phyloP scores from a whole-genome alignment of 2,888 invertebrate genomes.

The Zelleria hepariella region DNA sequence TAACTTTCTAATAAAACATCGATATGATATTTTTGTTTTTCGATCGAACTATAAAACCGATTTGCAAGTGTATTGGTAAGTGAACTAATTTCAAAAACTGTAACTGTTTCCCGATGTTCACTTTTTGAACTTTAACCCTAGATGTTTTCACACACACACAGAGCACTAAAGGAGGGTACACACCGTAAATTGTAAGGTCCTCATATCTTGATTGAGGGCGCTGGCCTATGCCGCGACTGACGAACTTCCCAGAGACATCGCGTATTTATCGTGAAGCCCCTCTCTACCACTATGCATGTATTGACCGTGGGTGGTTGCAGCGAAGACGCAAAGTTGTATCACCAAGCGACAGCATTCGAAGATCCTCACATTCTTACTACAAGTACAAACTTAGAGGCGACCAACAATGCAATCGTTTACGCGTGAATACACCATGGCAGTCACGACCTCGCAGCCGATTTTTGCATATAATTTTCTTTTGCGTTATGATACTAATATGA shows the following conservation, averaged over 20 bases:
- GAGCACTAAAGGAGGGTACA: conserved; percentile 31
- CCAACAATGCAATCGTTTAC: neutral
- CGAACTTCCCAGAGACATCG: conserved; percentile 22
- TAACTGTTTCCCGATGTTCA: neutral
- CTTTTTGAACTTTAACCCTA: neutral
- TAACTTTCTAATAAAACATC: too few relatives aligned
- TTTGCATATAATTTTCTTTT: neutral
- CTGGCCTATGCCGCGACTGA: conserved; percentile 40
- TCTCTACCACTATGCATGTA: conserved; percentile 23
- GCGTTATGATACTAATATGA: neutral
- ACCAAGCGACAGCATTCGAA: neutral
- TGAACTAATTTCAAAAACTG: neutral
- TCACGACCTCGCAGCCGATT: neutral
- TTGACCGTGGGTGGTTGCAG: neutral
- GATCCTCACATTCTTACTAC: neutral
- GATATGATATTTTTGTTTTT: neutral
- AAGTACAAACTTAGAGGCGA: neutral
- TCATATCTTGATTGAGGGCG: conserved; percentile 46
- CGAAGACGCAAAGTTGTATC: neutral
- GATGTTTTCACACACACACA: conserved; percentile 17
- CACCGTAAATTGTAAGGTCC: conserved; percentile 57
- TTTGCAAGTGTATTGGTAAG: too few relatives aligned
- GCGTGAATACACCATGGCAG: neutral
- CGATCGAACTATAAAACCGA: too few relatives aligned
- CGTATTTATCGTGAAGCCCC: conserved; percentile 50